Evolutionary conservation across 2,888 invertebrate species (phyloP), one percentile per base, ranked within the genome.

Genomic region (Coelopa pilipes): DNA sequence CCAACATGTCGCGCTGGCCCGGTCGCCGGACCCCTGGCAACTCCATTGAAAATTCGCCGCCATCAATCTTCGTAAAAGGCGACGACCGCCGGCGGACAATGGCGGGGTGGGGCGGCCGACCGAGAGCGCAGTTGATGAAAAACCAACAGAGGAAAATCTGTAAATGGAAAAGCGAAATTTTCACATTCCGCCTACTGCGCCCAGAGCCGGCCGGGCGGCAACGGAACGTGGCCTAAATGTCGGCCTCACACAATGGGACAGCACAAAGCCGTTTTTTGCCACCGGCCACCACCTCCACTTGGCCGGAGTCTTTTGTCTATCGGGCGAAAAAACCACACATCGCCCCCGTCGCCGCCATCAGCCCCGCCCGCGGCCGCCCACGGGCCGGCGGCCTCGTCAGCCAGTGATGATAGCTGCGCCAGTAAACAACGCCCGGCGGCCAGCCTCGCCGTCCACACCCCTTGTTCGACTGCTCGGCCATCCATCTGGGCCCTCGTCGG

Each of bases 1-100:
- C 12, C 12, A 34, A 24, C 34, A 19, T 59, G 19, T 60, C 24
- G 50, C 17, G 1, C 17, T 53, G 55, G 7, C 45, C n/a, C 68
- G 53, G 55, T 21, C 17, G 53, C 10, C 17, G n/a, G 68, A 19
- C 19, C 57, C 1, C 21, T 69, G 69, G 59, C 59, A 69, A 69
- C 69, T 69, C 69, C 59, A 47, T 69, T 59, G 57, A 57, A 59
- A 69, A 69, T 69, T 69, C 59, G 59, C 69, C 59, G 70, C 21
- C 59, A 60, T 70, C 24, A 60, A 70, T 70, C 60, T 59, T 70
- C 49, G 24, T 12, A 47, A 24, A 70, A 70, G 60, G n/a, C 19
- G 24, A 49, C 17, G 19, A 59, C 15, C 13, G 53, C 53, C 13
- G n/a, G 24, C 34, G 24, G 24, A 15, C 19, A 49, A 49, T 49